Base-by-base conservation (phyloP, 1,140 invertebrate genomes). In the Arctopsyche grandis region DNA sequence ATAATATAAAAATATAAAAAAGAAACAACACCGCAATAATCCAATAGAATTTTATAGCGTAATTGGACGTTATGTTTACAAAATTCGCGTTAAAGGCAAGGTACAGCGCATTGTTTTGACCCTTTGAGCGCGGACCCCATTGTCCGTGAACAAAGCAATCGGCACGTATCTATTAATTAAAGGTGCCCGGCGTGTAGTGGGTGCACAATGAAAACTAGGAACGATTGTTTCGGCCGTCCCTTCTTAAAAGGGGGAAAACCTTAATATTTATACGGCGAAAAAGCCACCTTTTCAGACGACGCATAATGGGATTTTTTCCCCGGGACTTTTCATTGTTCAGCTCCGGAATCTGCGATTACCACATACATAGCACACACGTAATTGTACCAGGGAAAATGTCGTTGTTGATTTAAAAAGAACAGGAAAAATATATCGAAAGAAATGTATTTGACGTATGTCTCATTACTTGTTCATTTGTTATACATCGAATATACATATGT, bases 121-220 rank as follows among this genome's bases (percentile, higher is more conserved):
- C 79, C 69, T 80, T 80, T 75, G 52, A 66, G 21, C n/a, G 21
- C 14, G 21, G 29, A 10, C 16, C 16, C 58, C 52, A 74, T 79
- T 79, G 71, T 79, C 29, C 63, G 3, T 24, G 46, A 48, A 77
- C 75, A 80, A 77, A 80, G 43, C 79, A 80, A 80, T 80, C 52
- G 79, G 79, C 75, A 80, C 74, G 69, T 77, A 80, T 80, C 79
- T 80, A 80, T 80, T 80, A 80, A 80, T 80, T 76, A 80, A 79
- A 77, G 22, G 63, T 56, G 29, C 46, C 38, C 19, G 16, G 16
- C 48, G 48, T 52, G 48, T 16, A 52, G 16, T 52, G 10, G 16
- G 60, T 66, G 44, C 16, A 74, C 70, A 74, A 48, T 74, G 44
- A 26, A 44, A 43, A 38, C 29, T 38, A 52, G 48, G 48, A 52